Conservation (phyloP, 2,888 invertebrate genomes). For the Tiphia femorata region DNA sequence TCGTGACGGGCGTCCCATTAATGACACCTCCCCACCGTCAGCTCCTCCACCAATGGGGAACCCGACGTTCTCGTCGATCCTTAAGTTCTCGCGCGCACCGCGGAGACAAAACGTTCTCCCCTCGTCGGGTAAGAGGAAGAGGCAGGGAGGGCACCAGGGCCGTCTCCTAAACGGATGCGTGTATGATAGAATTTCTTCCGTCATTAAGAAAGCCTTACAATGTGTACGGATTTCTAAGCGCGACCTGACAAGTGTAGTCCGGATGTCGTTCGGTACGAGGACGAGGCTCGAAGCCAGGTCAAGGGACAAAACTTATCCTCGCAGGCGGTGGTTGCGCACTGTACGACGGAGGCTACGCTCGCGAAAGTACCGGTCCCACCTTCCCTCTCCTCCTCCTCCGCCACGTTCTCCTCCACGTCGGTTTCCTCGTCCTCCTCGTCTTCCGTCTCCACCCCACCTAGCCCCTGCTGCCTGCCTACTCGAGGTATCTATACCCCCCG, state of each 20-base stretch:
- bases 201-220: conserved; percentile 68
- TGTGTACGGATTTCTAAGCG: conserved; percentile 58
- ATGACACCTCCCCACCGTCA: conserved; percentile 52
- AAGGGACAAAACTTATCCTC: conserved; percentile 42
- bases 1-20: conserved; percentile 51
- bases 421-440: conserved; percentile 11
- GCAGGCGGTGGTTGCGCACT: not conserved
- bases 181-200: conserved; percentile 68
- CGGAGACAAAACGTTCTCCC: conserved; percentile 60
- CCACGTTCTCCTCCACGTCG: conserved; percentile 5
- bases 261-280: not conserved
- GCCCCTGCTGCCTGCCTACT: too few species aligned
- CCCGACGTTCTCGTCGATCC: conserved; percentile 43
- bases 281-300: conserved; percentile 5
- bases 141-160: conserved; percentile 43
- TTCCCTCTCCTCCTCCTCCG: conserved; percentile 13
- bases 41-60: conserved; percentile 3
- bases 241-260: conserved; percentile 46
- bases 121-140: too few species aligned
- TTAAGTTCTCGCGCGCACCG: conserved; percentile 50
- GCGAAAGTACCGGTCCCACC: conserved; percentile 36
- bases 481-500: not conserved
- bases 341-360: conserved; percentile 21
- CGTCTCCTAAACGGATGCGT: conserved; percentile 66
- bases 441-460: too few species aligned